Evolutionary conservation across 2,797 vertebrate species (phyloP).

Genomic region (Enteromius mattozi): DNA sequence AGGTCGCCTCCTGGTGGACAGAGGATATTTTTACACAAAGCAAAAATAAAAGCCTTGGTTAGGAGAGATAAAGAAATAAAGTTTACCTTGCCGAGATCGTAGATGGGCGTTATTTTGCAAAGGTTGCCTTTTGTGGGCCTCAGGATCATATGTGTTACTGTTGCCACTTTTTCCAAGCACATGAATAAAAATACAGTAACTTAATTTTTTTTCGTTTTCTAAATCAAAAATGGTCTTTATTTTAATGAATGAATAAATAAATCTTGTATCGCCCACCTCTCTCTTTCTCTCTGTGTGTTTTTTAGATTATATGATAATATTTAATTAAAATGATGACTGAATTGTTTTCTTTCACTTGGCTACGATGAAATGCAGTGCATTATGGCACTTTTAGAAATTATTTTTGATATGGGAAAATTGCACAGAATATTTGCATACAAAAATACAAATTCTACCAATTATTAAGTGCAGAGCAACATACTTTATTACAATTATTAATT

Average conservation of each 20-base stretch:
- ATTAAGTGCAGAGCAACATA: background rate
- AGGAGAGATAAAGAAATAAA: background rate
- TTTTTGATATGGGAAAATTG: background rate
- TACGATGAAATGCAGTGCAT: background rate
- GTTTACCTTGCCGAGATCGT: background rate
- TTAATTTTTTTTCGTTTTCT: background rate
- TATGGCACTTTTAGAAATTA: background rate
- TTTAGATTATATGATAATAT: background rate
- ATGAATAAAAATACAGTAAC: background rate
- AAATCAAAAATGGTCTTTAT: background rate
- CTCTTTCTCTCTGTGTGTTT: no score
- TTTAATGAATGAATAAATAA: background rate
- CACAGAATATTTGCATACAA: background rate
- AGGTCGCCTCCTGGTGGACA: constrained; percentile 92
- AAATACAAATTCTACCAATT: background rate
- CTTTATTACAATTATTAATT: background rate
- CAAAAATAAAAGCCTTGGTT: constrained; percentile 23
- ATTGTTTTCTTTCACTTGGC: background rate
- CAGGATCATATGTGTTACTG: background rate
- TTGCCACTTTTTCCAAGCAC: background rate
- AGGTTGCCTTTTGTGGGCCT: background rate
- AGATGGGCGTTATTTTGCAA: background rate
- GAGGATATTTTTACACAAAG: constrained; percentile 38
- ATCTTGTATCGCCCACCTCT: background rate
- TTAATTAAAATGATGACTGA: background rate